These are phyloP conservation scores for Acanthopagrus latus DNA, from an alignment of 2,797 vertebrate genomes.

Conservation along the genomic window DNA sequence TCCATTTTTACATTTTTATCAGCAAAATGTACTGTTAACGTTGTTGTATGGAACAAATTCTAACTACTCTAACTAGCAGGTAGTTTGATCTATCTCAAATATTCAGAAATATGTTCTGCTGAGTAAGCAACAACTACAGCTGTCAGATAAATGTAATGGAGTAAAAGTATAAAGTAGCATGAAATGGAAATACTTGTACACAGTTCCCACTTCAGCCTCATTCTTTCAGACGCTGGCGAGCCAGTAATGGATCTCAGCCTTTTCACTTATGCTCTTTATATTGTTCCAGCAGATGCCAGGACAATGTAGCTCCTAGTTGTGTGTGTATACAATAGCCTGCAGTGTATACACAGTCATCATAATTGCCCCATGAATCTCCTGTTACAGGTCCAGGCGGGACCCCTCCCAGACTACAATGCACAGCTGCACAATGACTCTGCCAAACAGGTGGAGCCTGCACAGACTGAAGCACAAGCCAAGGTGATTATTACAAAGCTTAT, in stretches of 20 bases:
- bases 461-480: constrained; percentile 87
- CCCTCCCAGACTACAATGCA: constrained; percentile 84
- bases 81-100: too few species aligned
- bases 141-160: background rate
- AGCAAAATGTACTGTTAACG: too few species aligned
- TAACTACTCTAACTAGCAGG: too few species aligned
- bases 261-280: constrained; percentile 25
- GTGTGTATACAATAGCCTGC: constrained; percentile 44
- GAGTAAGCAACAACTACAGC: background rate
- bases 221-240: constrained; percentile 27
- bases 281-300: constrained; percentile 48
- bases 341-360: constrained; percentile 58
- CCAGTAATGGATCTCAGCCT: constrained; percentile 32
- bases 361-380: constrained; percentile 65
- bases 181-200: background rate
- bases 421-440: constrained; percentile 83
- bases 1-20: too few species aligned
- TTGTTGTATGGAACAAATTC: too few species aligned
- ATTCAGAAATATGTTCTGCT: background rate
- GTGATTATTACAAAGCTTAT: constrained; percentile 64
- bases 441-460: constrained; percentile 83
- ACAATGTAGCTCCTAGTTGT: constrained; percentile 41
- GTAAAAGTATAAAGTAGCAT: background rate
- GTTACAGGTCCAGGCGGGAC: constrained; percentile 83
- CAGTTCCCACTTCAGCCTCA: background rate